Base-by-base conservation (phyloP, 1,140 invertebrate genomes). In the Drosophila lowei region DNA sequence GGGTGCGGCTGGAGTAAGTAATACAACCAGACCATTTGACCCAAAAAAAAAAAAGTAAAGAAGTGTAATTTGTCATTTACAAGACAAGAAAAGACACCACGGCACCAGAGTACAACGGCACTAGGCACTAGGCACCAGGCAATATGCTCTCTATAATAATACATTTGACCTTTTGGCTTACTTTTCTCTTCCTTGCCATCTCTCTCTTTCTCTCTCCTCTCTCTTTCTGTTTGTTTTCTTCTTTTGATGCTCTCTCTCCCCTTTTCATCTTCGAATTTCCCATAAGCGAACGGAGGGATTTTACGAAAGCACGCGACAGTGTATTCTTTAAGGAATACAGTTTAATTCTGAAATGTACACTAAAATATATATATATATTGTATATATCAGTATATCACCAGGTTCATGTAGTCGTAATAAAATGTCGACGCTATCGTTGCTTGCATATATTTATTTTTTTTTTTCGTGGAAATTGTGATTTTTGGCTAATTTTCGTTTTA, bases 131-230 rank as follows among this genome's bases (percentile, higher is more conserved):
- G 59, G 18, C 18, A 18, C 18, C 18, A 18, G 18, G 1, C 15
- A 42, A 34, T 23, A 28, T 42, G 43, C 7, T 8, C 54, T 48
- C 30, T 70, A 79, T 72, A 77, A 84, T 80, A 86, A 81, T 75
- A 86, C 70, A 75, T 88, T 86, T 88, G 83, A 86, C 81, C 81
- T 86, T 86, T 86, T 86, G 81, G 80, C 83, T 83, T 75, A 77
- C 65, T 86, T 85, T 67, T 66, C 43, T 49, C 47, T 48, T 62
- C 44, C 6, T 34, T 28, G 21, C 21, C 21, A 23, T 23, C 28
- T 28, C 50, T 48, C 42, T 42, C 34, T 62, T 18, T 1, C 34
- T 5, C 11, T 38, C 11, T 38, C 7, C 28, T 47, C 7, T 42
- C 6, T 9, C 38, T 57, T 54, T 15, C 41, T 46, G 72, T 59